Base-by-base conservation (phyloP, 2,888 invertebrate species). In the Heliconius erato region DNA sequence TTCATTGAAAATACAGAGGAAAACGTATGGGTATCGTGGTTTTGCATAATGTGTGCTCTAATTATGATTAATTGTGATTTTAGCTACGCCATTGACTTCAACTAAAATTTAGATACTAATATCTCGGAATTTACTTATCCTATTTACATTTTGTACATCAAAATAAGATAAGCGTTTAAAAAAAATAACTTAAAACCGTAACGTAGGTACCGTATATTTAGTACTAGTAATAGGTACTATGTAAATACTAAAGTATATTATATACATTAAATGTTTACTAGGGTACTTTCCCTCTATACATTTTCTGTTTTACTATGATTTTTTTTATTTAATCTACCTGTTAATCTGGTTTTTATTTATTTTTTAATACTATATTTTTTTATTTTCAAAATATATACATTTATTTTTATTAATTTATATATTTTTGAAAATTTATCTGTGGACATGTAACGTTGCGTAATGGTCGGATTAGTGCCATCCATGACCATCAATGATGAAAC, bases 21-120 rank as follows among this genome's bases (percentile, higher is more conserved):
- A 78, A 74, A 81, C 74, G 69, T 76, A 54, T 63, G 72, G 32
- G 35, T 74, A 82, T 82, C 80, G 83, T 81, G 81, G 65, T 82
- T 85, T 84, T 81, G 79, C 82, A 84, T 82, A 84, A 84, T 79
- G 82, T 80, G 74, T 81, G 84, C 80, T 84, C 82, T 88, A 86
- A 88, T 86, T 88, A 87, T 85, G 86, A 88, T 85, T 86, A 89
- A 88, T 87, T 84, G 69, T 65, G 78, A 85, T 88, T 82, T 90
- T 88, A 87, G 88, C 87, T 84, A 89, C 86, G 89, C 85, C 79
- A 86, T 84, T 86, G 83, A 82, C 77, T 82, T 28, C 1, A 63
- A 28, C 26, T 65, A 12, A 79, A 79, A 79, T 26, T 54, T 54
- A 54, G 54, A 2, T 44, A 40, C n/a, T n/a, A n/a, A n/a, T 74